Evolutionary conservation across 2,797 vertebrate genomes (phyloP).

Genomic region (Poeciliopsis infans): DNA sequence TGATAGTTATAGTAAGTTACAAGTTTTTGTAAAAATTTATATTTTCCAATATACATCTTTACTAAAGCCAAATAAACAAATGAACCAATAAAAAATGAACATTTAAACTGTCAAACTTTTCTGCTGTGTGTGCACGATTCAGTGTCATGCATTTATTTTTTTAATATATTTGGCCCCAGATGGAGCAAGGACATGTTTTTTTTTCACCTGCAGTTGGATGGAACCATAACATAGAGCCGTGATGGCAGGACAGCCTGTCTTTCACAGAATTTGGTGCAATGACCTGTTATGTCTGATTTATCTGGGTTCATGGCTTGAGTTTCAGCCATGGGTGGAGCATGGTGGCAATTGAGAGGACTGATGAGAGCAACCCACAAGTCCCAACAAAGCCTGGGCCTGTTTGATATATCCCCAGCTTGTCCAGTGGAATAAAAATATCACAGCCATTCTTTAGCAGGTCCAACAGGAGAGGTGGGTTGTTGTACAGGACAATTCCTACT

Average conservation of each 20-base stretch:
- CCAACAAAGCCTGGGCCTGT: constrained; percentile 85
- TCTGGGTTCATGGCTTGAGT: constrained; percentile 87
- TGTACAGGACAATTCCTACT: constrained; percentile 77
- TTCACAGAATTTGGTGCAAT: neutral
- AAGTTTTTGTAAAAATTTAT: neutral
- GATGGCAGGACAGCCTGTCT: neutral
- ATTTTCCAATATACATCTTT: neutral
- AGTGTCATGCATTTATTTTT: neutral
- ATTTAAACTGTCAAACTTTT: neutral
- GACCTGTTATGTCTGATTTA: neutral
- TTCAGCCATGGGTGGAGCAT: constrained; percentile 91
- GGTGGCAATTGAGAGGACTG: constrained; percentile 88
- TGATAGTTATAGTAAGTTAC: neutral
- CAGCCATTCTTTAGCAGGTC: constrained; percentile 88
- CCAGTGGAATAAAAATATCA: constrained; percentile 88
- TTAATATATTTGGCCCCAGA: neutral
- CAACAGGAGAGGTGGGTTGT: constrained; percentile 89
- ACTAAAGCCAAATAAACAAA: neutral
- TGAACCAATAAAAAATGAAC: neutral
- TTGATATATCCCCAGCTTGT: constrained; percentile 84
- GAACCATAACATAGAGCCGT: neutral
- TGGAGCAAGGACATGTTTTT: neutral
- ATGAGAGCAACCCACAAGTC: constrained; percentile 89
- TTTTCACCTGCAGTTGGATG: neutral
- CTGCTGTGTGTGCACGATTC: neutral